A percentile compares a stretch with the other conserved stretches of the same genome.
phyloP scores from a whole-genome alignment of 2,888 invertebrate genomes.

The Chouioia cunea region DNA sequence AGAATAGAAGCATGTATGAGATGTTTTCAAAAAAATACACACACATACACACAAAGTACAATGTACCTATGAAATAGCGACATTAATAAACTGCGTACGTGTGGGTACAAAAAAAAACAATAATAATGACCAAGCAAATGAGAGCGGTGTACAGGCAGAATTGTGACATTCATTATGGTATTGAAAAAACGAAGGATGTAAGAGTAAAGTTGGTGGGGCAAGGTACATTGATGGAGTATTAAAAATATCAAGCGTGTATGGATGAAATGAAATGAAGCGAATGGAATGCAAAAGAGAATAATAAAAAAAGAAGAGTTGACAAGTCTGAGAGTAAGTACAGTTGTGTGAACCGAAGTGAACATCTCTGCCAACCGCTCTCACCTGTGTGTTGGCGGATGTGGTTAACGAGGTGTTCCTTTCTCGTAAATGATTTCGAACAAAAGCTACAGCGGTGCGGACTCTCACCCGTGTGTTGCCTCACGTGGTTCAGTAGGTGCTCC shows the following conservation, averaged over 20 bases:
- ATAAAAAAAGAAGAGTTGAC: constrained; percentile 2
- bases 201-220: no score
- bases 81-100: constrained; percentile 43
- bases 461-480: constrained; percentile 84
- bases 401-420: constrained; percentile 88
- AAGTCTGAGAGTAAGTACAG: neutral
- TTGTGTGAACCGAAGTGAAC: constrained; percentile 57
- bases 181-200: no score
- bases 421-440: constrained; percentile 88
- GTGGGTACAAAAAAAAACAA: constrained; percentile 28
- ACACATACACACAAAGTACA: no score
- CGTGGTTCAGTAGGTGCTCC: constrained; percentile 83
- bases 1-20: constrained; percentile 23
- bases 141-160: constrained; percentile 65
- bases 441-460: constrained; percentile 88
- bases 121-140: constrained; percentile 55
- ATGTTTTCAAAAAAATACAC: no score
- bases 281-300: neutral
- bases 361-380: constrained; percentile 65
- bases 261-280: neutral
- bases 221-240: neutral
- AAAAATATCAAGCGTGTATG: neutral
- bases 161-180: constrained; percentile 46
- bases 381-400: constrained; percentile 86
- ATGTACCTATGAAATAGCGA: constrained; percentile 22